Percentiles rank a stretch among this genome's conserved stretches.
Conservation (phyloP, 2,113 vertebrate genomes). For the Pipra filicauda region DNA sequence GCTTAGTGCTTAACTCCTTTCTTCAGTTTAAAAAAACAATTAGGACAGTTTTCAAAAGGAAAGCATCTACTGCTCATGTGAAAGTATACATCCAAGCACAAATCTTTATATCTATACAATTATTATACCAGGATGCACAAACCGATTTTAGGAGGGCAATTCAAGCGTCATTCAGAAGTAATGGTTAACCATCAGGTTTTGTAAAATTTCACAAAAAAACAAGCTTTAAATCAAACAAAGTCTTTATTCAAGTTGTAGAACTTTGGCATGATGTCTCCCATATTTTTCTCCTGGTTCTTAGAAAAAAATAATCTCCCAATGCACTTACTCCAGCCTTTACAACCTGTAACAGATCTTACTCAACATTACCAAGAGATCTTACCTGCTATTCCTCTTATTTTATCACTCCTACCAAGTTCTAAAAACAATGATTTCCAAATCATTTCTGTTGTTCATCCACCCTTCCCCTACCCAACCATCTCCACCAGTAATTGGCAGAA, state of each 20-base stretch:
- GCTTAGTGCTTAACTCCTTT: conserved; percentile 7
- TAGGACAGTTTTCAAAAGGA: neutral
- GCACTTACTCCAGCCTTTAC: neutral
- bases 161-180: neutral
- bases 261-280: neutral
- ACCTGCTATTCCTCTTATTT: neutral
- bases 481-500: neutral
- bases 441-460: neutral
- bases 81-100: neutral
- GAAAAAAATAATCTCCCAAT: neutral
- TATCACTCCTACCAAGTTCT: neutral
- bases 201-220: neutral
- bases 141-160: neutral
- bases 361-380: neutral
- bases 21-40: neutral
- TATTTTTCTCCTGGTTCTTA: neutral
- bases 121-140: neutral
- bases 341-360: neutral
- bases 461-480: neutral
- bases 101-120: neutral
- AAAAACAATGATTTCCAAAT: neutral
- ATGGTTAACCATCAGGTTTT: neutral
- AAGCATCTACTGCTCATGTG: neutral
- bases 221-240: neutral
- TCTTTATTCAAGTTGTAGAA: neutral